A percentile compares a stretch with the other conserved stretches of the same genome.
phyloP scores from a whole-genome alignment of 2,888 invertebrate genomes.

The Podabrus alpinus region DNA sequence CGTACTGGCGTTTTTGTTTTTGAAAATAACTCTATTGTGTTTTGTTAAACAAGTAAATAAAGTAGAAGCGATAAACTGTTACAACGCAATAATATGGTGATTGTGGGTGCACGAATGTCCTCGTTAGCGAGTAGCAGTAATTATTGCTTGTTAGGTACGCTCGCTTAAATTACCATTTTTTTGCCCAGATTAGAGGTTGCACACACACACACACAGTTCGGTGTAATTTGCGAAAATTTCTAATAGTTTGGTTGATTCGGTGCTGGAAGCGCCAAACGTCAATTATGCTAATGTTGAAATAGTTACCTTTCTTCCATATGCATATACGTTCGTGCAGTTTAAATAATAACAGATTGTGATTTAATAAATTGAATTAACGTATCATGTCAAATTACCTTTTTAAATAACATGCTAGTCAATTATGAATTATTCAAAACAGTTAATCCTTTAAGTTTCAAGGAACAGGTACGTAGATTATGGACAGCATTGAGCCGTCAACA shows the following conservation, averaged over 20 bases:
- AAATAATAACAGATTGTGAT: background rate
- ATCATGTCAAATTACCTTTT: background rate
- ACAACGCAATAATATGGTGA: conserved; percentile 9
- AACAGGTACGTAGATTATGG: background rate
- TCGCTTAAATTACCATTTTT: conserved; percentile 8
- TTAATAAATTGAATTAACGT: background rate
- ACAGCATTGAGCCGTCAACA: background rate
- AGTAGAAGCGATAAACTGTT: conserved; percentile 2
- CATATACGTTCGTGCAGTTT: background rate
- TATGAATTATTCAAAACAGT: background rate
- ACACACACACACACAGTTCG: background rate
- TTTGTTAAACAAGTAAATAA: background rate
- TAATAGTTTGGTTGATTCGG: background rate
- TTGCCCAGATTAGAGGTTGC: background rate
- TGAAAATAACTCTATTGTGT: background rate
- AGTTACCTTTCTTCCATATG: background rate
- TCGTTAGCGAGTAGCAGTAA: conserved; percentile 18
- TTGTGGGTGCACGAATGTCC: conserved; percentile 23
- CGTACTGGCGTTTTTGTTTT: background rate
- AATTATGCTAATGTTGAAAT: background rate
- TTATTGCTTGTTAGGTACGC: conserved; percentile 15
- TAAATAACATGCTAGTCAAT: background rate
- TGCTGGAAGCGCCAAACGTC: background rate
- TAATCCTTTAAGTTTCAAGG: background rate
- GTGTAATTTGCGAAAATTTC: background rate